These are phyloP conservation scores for Sphaeridia pumilis DNA, from an alignment of 2,888 invertebrate genomes.

Conservation along the genomic window DNA sequence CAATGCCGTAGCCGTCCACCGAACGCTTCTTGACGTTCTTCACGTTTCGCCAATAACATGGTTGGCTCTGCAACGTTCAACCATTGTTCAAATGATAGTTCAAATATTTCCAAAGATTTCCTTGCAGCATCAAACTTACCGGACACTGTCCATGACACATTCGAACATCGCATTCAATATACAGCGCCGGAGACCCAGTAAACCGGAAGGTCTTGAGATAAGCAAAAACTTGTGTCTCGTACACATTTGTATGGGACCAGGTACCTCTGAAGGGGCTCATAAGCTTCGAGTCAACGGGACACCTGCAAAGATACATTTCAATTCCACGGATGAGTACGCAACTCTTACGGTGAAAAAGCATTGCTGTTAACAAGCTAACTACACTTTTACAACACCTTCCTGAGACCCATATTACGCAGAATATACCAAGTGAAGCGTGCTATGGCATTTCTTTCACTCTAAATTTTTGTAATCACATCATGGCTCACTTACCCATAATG, in stretches of 20 bases:
- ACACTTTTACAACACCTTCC: too few species aligned
- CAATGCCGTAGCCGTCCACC: constrained; percentile 24
- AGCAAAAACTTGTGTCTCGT: constrained; percentile 86
- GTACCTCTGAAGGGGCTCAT: constrained; percentile 84
- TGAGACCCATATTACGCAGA: too few species aligned
- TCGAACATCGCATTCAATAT: constrained; percentile 86
- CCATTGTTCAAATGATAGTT: too few species aligned
- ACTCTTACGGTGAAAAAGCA: too few species aligned
- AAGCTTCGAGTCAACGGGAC: constrained; percentile 83
- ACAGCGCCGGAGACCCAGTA: constrained; percentile 83
- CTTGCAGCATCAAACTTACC: too few species aligned
- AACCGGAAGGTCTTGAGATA: constrained; percentile 91
- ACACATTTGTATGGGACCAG: constrained; percentile 81
- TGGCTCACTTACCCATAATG: constrained; percentile 60
- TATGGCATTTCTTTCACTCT: too few species aligned
- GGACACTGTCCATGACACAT: constrained; percentile 94
- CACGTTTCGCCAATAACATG: constrained; percentile 84
- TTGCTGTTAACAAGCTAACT: too few species aligned
- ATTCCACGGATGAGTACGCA: too few species aligned
- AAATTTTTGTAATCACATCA: too few species aligned
- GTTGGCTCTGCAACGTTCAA: constrained; percentile 64
- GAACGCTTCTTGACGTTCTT: constrained; percentile 64
- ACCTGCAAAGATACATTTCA: too few species aligned
- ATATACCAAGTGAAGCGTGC: too few species aligned
- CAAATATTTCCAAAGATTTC: too few species aligned